Base-by-base conservation (phyloP, 1,140 invertebrate species). In the Neodiprion fabricii region DNA sequence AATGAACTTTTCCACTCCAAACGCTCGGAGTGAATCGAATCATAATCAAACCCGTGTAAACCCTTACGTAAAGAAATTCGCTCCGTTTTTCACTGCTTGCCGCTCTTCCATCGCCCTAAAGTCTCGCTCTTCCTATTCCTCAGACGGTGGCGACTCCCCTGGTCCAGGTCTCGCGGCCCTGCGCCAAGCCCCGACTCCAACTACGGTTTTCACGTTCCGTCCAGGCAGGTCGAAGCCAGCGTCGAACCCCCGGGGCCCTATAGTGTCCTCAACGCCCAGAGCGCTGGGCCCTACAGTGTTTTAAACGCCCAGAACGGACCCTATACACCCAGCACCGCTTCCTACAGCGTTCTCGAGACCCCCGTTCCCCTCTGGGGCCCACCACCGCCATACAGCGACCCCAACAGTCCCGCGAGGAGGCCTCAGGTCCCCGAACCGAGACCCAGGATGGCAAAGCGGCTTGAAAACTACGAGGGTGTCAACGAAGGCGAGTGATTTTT, bases 371-470 rank as follows among this genome's bases (percentile, higher is more conserved):
- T 94, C 14, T 94, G 93, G 93, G 93, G 93, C 17, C 93, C 93
- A 14, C 93, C 93, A 11, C 93, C 93, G 2, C 93, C 93, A 0
- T 94, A 94, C 80, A 93, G 92, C 70, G 92, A 94, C 79, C 93
- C 92, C 7, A 92, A 92, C 75, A 92, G 91, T 81, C 91, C 91
- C 3, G 91, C 91, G 0, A 85, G 92, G 74, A 83, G 85, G 68
- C 82, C 85, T 12, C 82, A 85, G 75, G 80, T 84, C 7, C 48
- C 78, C 17, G 85, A 87, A 48, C 74, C 79, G 7, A 84, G 87
- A 67, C 78, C 17, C 75, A 84, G 86, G 75, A 82, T 85, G 23
- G 75, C 77, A 47, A 89, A 89, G 66, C 82, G 85, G 11, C 84
- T 86, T 49, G 86, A 88, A 5, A 87, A 82, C 40, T 87, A 84